Percentiles rank a stretch among this genome's conserved stretches.
These are phyloP conservation scores for Epirrita christyi DNA, from an alignment of 2,888 invertebrate species.

Conservation along the genomic window DNA sequence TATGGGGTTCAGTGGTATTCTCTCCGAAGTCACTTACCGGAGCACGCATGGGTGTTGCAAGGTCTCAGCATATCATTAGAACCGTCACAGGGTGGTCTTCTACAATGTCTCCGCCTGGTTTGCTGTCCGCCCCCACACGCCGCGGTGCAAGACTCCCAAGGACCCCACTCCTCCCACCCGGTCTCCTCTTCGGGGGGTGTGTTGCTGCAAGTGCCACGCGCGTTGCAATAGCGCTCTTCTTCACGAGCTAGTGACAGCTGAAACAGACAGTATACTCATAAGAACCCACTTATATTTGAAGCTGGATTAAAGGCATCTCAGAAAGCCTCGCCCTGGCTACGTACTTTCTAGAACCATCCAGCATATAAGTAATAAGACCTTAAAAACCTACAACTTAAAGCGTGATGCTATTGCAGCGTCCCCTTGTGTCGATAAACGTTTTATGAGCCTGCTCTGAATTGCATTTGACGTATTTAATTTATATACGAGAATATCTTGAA, in stretches of 20 bases:
- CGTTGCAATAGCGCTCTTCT: slow-evolving; percentile 91
- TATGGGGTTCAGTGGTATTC: no score
- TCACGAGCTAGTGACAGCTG: slow-evolving; percentile 90
- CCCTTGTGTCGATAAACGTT: no score
- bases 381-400: no score
- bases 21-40: slow-evolving; percentile 60
- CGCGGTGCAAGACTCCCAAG: slow-evolving; percentile 69
- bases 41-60: slow-evolving; percentile 91
- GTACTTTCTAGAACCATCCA: no score
- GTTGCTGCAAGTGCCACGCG: slow-evolving; percentile 87
- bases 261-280: not conserved
- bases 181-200: slow-evolving; percentile 56
- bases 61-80: slow-evolving; percentile 86
- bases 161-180: slow-evolving; percentile 67
- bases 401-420: no score
- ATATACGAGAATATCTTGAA: no score
- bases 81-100: slow-evolving; percentile 81
- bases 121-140: slow-evolving; percentile 86
- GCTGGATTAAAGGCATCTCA: no score
- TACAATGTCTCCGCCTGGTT: slow-evolving; percentile 84
- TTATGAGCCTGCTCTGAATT: no score
- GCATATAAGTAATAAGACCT: no score
- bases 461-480: no score
- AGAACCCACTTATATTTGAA: no score
- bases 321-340: no score